Evolutionary conservation across 2,888 invertebrate species (phyloP), one percentile per base, ranked within the genome.

Genomic region (Pandemis heparana): DNA sequence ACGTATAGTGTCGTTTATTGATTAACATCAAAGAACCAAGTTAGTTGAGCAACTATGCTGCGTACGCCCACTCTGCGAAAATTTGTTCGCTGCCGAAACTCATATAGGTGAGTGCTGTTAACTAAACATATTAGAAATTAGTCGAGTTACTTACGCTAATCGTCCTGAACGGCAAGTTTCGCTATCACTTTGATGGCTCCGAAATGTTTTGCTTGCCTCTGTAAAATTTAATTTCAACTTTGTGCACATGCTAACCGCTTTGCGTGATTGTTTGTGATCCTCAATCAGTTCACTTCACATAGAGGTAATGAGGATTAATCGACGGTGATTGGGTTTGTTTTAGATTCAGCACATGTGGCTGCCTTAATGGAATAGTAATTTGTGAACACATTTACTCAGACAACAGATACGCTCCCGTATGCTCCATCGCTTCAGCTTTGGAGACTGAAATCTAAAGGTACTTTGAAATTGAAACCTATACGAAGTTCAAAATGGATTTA

Each of bases 61-160:
- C 74, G 83, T 81, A 82, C 79, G 78, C 76, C 83, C 80, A 81
- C 79, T 77, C 78, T 76, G 72, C 81, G 87, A 87, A 90, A 90
- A 89, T 90, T 89, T 85, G 81, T 83, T 80, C 81, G 82, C 82
- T 85, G 79, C 79, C 77, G 80, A 79, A 89, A 89, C 90, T 89
- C 85, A 84, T 85, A 74, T 74, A 65, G 74, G 85, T 84, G 90
- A 92, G 88, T 91, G 90, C 89, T 87, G 88, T 89, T 92, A 89
- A 89, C 89, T 88, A 87, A 91, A 92, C 87, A 89, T 90, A 92
- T 90, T 90, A 89, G 89, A 90, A 89, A 92, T 92, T 91, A 89
- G 91, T 91, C 87, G 83, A 85, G 85, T 89, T 89, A 89, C 87
- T 89, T 85, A 85, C 87, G 82, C 83, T 90, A 89, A 92, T 90